Percentiles rank a stretch among this genome's conserved stretches.
Evolutionary conservation across 1,140 invertebrate species (phyloP).

Genomic region (Drosophila bocki): DNA sequence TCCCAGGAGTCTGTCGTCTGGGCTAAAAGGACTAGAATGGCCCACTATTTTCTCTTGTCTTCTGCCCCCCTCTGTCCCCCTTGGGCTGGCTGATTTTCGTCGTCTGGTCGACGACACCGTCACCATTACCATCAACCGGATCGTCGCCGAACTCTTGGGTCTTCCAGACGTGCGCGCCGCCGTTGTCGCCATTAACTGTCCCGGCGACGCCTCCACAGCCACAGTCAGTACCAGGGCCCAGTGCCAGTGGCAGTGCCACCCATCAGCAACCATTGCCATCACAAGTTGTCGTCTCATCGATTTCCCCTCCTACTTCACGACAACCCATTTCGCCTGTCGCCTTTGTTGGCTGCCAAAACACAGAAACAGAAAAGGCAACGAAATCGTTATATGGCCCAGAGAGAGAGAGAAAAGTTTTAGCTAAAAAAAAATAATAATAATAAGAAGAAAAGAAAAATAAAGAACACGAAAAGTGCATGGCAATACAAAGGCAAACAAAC

Average conservation of each 20-base stretch:
- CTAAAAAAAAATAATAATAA: slow-evolving; percentile 25
- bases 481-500: slow-evolving; percentile 51
- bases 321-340: slow-evolving; percentile 47
- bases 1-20: slow-evolving; percentile 34
- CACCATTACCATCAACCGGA: slow-evolving; percentile 37
- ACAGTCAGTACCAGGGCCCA: slow-evolving; percentile 3
- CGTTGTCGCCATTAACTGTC: slow-evolving; percentile 70
- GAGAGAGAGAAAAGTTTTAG: slow-evolving; percentile 32
- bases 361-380: slow-evolving; percentile 39
- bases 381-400: slow-evolving; percentile 35
- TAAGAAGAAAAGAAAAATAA: slow-evolving; percentile 37
- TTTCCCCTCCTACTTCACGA: slow-evolving; percentile 24
- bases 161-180: slow-evolving; percentile 66
- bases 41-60: slow-evolving; percentile 19
- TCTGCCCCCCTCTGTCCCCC: background rate
- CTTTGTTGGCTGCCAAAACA: slow-evolving; percentile 64
- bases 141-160: slow-evolving; percentile 42
- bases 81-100: slow-evolving; percentile 42
- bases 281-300: slow-evolving; percentile 65
- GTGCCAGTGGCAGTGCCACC: slow-evolving; percentile 1
- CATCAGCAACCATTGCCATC: slow-evolving; percentile 21
- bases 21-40: background rate
- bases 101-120: slow-evolving; percentile 74
- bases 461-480: slow-evolving; percentile 30
- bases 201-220: slow-evolving; percentile 41